Conservation (phyloP, 2,888 invertebrate genomes). For the Cataglyphis cursor region DNA sequence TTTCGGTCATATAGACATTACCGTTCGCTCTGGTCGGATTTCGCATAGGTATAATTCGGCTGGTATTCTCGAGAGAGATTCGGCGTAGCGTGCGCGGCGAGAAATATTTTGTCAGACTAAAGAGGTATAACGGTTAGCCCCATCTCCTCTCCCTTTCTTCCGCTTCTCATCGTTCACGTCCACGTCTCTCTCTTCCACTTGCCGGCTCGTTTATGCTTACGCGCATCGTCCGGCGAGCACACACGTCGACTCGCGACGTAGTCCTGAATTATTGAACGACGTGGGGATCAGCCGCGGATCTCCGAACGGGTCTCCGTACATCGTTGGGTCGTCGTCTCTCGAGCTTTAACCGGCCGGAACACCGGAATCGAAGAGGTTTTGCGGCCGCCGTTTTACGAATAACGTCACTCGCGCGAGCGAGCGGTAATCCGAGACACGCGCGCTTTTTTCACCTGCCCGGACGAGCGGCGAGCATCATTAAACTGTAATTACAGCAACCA, state of each 20-base stretch:
- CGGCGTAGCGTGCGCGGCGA: slow-evolving; percentile 69
- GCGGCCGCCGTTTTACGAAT: slow-evolving; percentile 32
- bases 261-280: slow-evolving; percentile 80
- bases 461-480: slow-evolving; percentile 47
- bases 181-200: slow-evolving; percentile 59
- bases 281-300: slow-evolving; percentile 76
- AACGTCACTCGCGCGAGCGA: slow-evolving; percentile 55
- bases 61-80: slow-evolving; percentile 79
- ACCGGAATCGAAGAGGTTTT: slow-evolving; percentile 55
- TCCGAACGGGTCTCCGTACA: slow-evolving; percentile 65
- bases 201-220: slow-evolving; percentile 77
- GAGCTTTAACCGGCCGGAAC: slow-evolving; percentile 62
- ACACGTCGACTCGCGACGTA: slow-evolving; percentile 74
- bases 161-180: slow-evolving; percentile 38
- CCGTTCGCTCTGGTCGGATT: slow-evolving; percentile 59
- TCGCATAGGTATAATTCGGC: slow-evolving; percentile 64
- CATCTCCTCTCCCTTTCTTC: slow-evolving; percentile 61
- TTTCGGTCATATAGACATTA: slow-evolving; percentile 45
- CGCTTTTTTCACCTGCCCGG: slow-evolving; percentile 44
- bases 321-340: slow-evolving; percentile 65
- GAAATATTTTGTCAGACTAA: slow-evolving; percentile 81
- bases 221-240: slow-evolving; percentile 73
- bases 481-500: slow-evolving; percentile 54
- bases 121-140: slow-evolving; percentile 75
- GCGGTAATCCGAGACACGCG: slow-evolving; percentile 52